Evolutionary conservation across 2,888 invertebrate genomes (phyloP), one percentile per base, ranked within the genome.

Genomic region (Sclerodermus sp.): DNA sequence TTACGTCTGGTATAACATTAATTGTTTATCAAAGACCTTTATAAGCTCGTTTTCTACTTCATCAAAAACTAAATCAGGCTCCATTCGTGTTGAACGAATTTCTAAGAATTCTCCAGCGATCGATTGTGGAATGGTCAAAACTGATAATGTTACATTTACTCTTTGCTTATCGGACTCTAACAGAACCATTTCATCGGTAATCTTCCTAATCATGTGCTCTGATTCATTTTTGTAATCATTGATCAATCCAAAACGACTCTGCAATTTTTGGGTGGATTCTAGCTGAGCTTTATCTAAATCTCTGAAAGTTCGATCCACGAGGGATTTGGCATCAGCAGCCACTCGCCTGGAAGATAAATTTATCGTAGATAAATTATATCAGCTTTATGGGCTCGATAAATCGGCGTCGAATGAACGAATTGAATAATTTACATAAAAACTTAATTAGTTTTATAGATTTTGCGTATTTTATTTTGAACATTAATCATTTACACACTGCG

Each of bases 81-180:
- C 86, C 15, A 87, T 81, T 10, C 91, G 82, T 29, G 84, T 85
- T 0, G 87, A 84, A 38, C 91, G 82, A 31, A 88, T 79, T 36
- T 88, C 87, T 42, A 91, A 78, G 67, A 90, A 90, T 75, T 91
- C 91, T 50, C 84, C 86, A 1, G 86, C 86, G 64, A 91, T 91
- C 0, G 88, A 83, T 79, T 89, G 88, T 0, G 90, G 90, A 51
- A 88, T 76, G 71, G 85, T 85, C 3, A 90, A 70, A 0, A 86
- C 84, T 37, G 85, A 82, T 2, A 86, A 76, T 0, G 90, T 87
- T 51, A 86, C 84, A 67, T 88, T 88, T 17, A 90, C 76, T 4
- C 89, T 80, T 50, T 84, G 82, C 43, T 87, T 81, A 66, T 90
- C 86, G 47, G 84, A 83, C 76, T 89, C 89, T 54, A 90, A 77